phyloP scores from a whole-genome alignment of 2,888 invertebrate species.

The Apeira syringaria region DNA sequence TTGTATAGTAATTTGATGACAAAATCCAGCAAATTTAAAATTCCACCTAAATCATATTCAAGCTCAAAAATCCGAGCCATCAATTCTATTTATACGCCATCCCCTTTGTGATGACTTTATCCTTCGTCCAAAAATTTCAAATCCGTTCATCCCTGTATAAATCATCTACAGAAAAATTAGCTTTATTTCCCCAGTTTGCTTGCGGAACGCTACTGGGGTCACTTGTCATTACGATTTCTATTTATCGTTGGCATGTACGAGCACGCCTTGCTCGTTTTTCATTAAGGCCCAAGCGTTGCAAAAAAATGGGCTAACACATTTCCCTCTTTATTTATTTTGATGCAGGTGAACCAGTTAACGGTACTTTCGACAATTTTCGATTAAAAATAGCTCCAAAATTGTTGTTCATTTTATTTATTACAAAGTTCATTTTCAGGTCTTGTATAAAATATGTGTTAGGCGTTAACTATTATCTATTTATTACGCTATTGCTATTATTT shows the following conservation, averaged over 20 bases:
- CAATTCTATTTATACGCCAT: constrained; percentile 58
- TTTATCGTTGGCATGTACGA: constrained; percentile 37
- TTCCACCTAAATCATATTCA: constrained; percentile 17
- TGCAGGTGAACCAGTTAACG: not conserved
- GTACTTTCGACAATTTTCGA: too few species aligned
- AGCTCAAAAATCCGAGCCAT: constrained; percentile 40
- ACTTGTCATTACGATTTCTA: constrained; percentile 35
- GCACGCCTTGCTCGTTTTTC: constrained; percentile 49
- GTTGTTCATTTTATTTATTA: too few species aligned
- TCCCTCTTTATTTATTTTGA: constrained; percentile 2
- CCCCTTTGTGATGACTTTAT: constrained; percentile 51
- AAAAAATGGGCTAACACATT: constrained; percentile 39
- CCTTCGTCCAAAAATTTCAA: constrained; percentile 36
- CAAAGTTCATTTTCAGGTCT: too few species aligned
- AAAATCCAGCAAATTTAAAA: constrained; percentile 25
- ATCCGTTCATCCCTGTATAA: constrained; percentile 59
- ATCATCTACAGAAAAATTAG: constrained; percentile 63
- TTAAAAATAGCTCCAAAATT: too few species aligned
- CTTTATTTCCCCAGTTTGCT: constrained; percentile 48
- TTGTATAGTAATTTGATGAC: constrained; percentile 6
- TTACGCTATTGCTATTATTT: too few species aligned
- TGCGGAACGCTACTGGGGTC: constrained; percentile 25
- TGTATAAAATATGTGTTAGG: too few species aligned
- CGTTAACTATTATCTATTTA: too few species aligned
- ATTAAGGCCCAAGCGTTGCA: constrained; percentile 39